Conservation (phyloP, 2,113 vertebrate genomes). For the Pedetes capensis region DNA sequence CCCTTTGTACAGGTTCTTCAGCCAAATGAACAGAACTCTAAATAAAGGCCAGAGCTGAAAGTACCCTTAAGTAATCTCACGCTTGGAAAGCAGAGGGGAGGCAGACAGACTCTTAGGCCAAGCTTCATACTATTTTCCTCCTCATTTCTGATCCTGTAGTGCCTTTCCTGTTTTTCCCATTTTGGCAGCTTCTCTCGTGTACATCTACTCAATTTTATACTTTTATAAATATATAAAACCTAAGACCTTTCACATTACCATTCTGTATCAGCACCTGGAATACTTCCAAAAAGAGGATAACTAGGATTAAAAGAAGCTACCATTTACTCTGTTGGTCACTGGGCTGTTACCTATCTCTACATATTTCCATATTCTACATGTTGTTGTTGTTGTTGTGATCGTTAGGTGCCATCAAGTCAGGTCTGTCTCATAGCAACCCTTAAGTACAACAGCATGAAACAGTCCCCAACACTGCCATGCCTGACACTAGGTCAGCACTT, state of each 20-base stretch:
- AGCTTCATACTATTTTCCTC: neutral
- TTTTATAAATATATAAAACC: neutral
- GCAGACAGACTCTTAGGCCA: neutral
- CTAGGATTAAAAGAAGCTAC: constrained; percentile 1
- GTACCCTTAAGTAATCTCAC: neutral
- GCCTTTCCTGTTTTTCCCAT: neutral
- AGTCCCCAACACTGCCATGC: no score
- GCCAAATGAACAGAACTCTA: neutral
- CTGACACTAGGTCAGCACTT: no score
- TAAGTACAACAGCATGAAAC: no score
- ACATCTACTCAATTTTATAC: neutral
- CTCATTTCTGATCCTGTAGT: neutral
- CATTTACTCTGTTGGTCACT: neutral
- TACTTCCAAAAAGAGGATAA: constrained; percentile 9
- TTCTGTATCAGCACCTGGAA: neutral
- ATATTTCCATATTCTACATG: no score
- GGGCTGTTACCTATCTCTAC: neutral
- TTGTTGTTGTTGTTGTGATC: no score
- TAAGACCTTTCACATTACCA: constrained; percentile 10
- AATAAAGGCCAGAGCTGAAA: neutral
- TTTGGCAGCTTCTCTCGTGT: neutral
- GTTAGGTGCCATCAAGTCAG: no score
- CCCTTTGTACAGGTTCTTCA: neutral
- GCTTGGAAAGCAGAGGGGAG: neutral
- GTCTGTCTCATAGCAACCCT: no score